Evolutionary conservation across 2,113 vertebrate species (phyloP), one percentile per base, ranked within the genome.

Genomic region (Alaudala cheleensis): DNA sequence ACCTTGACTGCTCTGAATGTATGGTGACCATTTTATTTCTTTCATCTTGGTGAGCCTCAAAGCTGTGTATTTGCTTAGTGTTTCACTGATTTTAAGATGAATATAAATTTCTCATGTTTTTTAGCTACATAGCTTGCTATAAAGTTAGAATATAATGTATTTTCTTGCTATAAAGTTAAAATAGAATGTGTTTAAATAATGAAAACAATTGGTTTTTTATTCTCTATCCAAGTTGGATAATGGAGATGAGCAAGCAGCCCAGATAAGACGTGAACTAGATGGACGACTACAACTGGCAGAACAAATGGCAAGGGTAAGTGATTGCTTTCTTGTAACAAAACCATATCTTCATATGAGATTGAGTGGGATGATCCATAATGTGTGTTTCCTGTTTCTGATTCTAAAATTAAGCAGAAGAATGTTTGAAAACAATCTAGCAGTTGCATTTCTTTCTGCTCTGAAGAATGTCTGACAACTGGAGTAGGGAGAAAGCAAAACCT

Each of bases 201-300:
- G 37, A 37, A 37, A 37, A 37, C 10, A 37, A 37, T 42, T 42
- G 5, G 10, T 42, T 42, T 42, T 42, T 42, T 86, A 47, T 92
- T 96, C 74, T 94, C 24, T 71, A 4, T 78, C 77, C 54, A 97
- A 99, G 99, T 28, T 99, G 96, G 99, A 99, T 97, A 99, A 99
- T 53, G 98, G 99, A 93, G 99, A 99, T 82, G 99, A 99, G 87
- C 99, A 99, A 97, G 99, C 99, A 65, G 99, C 99, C 44, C 99
- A 99, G 97, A 99, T 99, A 96, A 98, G 99, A 95, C 98, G 99
- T 86, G 99, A 99, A 88, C 98, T 99, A 77, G 99, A 99, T 76
- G 99, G 99, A 20, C 97, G 99, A 37, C 96, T 99, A 19, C 99
- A 99, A n/a, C 45, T 99, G 95, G 99, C 98, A 8, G 99, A 99